These are phyloP conservation scores for Parthenolecanium corni DNA, from an alignment of 2,888 invertebrate species.

Conservation along the genomic window DNA sequence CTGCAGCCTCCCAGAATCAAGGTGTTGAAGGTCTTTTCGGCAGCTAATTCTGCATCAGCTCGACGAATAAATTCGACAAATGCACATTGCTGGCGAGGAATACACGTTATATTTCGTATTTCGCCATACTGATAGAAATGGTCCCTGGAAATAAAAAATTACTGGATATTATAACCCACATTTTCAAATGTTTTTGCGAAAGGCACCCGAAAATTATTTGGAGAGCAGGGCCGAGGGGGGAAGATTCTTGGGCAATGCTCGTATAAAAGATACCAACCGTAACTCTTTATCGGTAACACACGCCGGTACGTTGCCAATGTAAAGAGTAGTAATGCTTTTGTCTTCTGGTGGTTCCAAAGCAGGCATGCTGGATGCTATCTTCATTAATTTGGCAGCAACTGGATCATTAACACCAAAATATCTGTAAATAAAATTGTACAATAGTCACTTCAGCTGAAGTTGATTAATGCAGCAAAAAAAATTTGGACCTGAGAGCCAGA, in stretches of 20 bases:
- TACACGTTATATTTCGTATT: slow-evolving; percentile 83
- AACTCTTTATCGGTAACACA: slow-evolving; percentile 79
- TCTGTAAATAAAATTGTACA: slow-evolving; percentile 38
- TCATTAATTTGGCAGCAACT: slow-evolving; percentile 85
- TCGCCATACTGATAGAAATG: slow-evolving; percentile 99
- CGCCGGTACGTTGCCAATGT: slow-evolving; percentile 90
- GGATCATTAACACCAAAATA: slow-evolving; percentile 94
- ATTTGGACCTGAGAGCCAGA: not conserved
- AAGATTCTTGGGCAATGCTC: too few species aligned
- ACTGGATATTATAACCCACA: too few species aligned
- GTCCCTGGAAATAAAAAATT: slow-evolving; percentile 47
- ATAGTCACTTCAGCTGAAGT: not conserved
- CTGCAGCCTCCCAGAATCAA: slow-evolving; percentile 71
- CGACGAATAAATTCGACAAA: slow-evolving; percentile 93
- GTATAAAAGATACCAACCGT: too few species aligned
- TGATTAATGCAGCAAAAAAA: not conserved
- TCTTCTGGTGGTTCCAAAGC: slow-evolving; percentile 93
- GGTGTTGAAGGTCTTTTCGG: slow-evolving; percentile 92
- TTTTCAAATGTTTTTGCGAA: too few species aligned
- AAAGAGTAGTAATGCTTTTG: slow-evolving; percentile 87
- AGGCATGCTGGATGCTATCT: slow-evolving; percentile 84
- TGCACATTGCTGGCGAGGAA: slow-evolving; percentile 87
- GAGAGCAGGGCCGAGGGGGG: too few species aligned
- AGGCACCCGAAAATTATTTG: too few species aligned
- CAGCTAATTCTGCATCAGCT: slow-evolving; percentile 81